These are phyloP conservation scores for Cyrtodaria siliqua DNA, from an alignment of 2,888 invertebrate genomes.

Conservation along the genomic window DNA sequence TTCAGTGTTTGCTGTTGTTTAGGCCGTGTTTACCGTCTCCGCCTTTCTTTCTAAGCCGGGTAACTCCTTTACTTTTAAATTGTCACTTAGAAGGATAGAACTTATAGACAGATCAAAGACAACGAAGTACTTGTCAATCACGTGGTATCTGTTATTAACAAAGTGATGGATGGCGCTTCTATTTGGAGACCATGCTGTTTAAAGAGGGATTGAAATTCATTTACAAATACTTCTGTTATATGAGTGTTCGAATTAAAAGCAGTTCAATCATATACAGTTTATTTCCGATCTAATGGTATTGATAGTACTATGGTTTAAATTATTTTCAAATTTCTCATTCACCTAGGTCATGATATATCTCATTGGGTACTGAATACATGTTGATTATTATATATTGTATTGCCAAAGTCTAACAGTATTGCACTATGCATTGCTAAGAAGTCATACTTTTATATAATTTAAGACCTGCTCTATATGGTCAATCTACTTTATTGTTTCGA, in stretches of 20 bases:
- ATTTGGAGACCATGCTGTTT: neutral
- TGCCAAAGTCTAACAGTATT: no score
- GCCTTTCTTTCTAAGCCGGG: slow-evolving; percentile 41
- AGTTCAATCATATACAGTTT: no score
- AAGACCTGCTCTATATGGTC: no score
- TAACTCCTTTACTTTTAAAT: slow-evolving; percentile 21
- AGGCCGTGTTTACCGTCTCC: slow-evolving; percentile 52
- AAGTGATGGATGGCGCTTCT: slow-evolving; percentile 2
- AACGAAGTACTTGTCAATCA: slow-evolving; percentile 39
- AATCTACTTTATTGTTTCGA: no score
- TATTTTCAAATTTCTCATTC: no score
- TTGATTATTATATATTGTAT: no score
- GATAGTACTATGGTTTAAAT: no score
- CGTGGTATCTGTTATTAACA: slow-evolving; percentile 7
- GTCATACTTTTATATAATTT: no score
- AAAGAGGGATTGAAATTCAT: slow-evolving; percentile 25
- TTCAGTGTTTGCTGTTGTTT: slow-evolving; percentile 51
- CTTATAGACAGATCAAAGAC: slow-evolving; percentile 45
- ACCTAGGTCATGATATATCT: no score
- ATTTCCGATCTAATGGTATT: no score
- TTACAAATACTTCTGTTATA: slow-evolving; percentile 31
- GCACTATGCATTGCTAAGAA: no score
- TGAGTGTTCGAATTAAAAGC: neutral
- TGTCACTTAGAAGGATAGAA: slow-evolving; percentile 33
- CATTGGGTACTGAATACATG: no score